Conservation (phyloP, 1,140 invertebrate species). For the Cotesia chilonis region DNA sequence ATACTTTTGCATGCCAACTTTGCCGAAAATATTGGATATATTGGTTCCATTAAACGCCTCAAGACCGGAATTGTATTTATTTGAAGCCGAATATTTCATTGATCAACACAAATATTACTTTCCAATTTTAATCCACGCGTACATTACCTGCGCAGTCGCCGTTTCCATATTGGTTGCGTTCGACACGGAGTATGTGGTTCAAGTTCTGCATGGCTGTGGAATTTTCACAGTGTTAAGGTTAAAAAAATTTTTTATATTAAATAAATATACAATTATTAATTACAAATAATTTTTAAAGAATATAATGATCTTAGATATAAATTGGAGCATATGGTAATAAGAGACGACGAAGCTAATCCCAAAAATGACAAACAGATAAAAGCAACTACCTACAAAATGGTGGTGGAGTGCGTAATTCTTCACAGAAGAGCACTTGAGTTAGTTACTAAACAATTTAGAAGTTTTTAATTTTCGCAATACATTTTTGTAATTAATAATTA, state of each 20-base stretch:
- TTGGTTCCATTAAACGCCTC: background rate
- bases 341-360: too few relatives aligned
- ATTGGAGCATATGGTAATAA: too few relatives aligned
- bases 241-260: slow-evolving; percentile 12
- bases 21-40: background rate
- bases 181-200: background rate
- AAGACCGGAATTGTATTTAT: background rate
- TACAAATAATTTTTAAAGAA: too few relatives aligned
- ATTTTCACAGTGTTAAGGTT: slow-evolving; percentile 5
- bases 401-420: too few relatives aligned
- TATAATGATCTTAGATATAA: too few relatives aligned
- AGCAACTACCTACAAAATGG: too few relatives aligned
- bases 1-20: slow-evolving; percentile 3
- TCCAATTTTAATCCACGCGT: background rate
- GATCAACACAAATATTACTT: background rate
- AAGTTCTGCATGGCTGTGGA: slow-evolving; percentile 5
- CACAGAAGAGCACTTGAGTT: too few relatives aligned
- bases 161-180: background rate
- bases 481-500: too few relatives aligned
- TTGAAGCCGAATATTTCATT: slow-evolving; percentile 1
- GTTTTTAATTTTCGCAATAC: too few relatives aligned
- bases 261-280: too few relatives aligned
- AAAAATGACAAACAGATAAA: too few relatives aligned
- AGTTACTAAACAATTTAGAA: too few relatives aligned
- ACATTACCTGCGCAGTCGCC: slow-evolving; percentile 2